A percentile compares a stretch with the other conserved stretches of the same genome.
Evolutionary conservation across 1,140 invertebrate species (phyloP).

Genomic region (Drosophila rufa): DNA sequence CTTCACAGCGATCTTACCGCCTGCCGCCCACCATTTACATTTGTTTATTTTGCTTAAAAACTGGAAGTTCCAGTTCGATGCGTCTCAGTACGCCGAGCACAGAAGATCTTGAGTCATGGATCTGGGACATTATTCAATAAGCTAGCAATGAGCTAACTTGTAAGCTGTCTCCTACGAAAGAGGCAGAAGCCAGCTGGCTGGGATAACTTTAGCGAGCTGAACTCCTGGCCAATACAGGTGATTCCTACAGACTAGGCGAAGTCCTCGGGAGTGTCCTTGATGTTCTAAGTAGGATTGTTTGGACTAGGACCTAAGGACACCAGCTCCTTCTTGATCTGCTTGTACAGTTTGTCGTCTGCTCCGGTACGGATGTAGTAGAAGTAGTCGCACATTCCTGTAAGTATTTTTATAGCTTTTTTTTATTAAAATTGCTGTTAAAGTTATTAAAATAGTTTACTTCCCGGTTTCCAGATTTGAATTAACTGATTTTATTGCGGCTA

Average conservation of each 20-base stretch:
- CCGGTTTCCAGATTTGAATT: not conserved
- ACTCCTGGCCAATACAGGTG: too few relatives aligned
- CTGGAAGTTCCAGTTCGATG: slow-evolving; percentile 47
- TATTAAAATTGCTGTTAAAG: not conserved
- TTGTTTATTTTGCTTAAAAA: slow-evolving; percentile 58
- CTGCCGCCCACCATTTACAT: slow-evolving; percentile 38
- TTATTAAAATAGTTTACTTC: not conserved
- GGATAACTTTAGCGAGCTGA: too few relatives aligned
- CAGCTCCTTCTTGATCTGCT: not conserved
- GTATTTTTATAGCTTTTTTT: not conserved
- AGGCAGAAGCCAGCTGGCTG: not conserved
- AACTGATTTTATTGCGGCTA: not conserved
- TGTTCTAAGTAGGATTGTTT: not conserved
- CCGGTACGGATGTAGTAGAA: not conserved
- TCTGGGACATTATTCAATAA: not conserved
- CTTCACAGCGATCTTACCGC: slow-evolving; percentile 45
- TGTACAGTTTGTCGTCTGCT: not conserved
- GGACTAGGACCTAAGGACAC: too few relatives aligned
- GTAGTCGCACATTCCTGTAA: too few relatives aligned
- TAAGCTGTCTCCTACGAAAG: not conserved
- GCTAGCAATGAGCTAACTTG: not conserved
- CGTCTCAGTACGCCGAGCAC: slow-evolving; percentile 32
- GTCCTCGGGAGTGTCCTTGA: not conserved
- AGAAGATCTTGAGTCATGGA: not conserved
- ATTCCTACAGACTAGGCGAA: not conserved